phyloP scores from a whole-genome alignment of 2,113 vertebrate genomes.

The Crocuta crocuta region DNA sequence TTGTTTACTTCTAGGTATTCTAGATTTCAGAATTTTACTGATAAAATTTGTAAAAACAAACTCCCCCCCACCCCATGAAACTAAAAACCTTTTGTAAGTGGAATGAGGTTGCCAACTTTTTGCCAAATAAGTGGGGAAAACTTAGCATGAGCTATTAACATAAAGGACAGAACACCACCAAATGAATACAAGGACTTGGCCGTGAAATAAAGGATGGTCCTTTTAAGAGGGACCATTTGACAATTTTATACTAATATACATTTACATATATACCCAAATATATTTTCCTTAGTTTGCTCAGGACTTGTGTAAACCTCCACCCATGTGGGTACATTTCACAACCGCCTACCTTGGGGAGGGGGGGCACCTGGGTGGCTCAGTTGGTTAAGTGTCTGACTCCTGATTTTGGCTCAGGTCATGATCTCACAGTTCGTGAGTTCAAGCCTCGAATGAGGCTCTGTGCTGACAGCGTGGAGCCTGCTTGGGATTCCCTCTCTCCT shows the following conservation, averaged over 20 bases:
- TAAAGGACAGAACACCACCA: background rate
- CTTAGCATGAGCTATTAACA: background rate
- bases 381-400: too few relatives aligned
- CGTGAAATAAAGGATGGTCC: background rate
- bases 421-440: too few relatives aligned
- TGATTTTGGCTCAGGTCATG: too few relatives aligned
- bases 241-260: too few relatives aligned
- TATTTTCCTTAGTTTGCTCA: background rate
- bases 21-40: constrained; percentile 43
- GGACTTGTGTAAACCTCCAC: background rate
- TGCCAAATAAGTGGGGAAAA: background rate
- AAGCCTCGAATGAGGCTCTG: too few relatives aligned
- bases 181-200: background rate
- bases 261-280: background rate
- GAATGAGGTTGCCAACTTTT: background rate
- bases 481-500: too few relatives aligned
- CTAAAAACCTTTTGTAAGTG: background rate
- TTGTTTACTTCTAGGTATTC: background rate
- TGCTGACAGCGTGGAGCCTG: too few relatives aligned
- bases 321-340: background rate
- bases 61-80: background rate
- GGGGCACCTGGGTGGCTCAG: too few relatives aligned
- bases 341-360: background rate
- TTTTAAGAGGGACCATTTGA: background rate
- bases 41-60: background rate